These are phyloP conservation scores for Heliconius hortense DNA, from an alignment of 2,888 invertebrate genomes.

Conservation along the genomic window DNA sequence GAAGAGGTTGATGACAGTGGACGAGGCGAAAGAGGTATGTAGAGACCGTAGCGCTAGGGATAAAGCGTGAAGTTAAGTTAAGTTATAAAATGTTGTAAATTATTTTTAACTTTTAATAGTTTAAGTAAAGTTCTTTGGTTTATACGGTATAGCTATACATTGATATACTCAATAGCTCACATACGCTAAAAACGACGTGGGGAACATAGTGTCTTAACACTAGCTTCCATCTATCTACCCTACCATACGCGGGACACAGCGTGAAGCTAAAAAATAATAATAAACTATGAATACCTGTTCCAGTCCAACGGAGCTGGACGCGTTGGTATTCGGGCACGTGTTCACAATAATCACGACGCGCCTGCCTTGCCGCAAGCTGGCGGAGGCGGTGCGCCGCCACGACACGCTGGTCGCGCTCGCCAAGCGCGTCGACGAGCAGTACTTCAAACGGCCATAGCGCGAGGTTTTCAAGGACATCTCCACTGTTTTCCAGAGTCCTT, in stretches of 20 bases:
- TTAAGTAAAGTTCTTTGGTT: too few relatives aligned
- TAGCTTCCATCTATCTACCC: background rate
- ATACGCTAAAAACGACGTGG: background rate
- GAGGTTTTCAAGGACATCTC: conserved; percentile 76
- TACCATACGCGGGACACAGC: background rate
- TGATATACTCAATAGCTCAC: too few relatives aligned
- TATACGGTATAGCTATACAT: too few relatives aligned
- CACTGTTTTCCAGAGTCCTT: conserved; percentile 71
- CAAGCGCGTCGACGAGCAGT: conserved; percentile 90
- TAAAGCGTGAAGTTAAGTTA: too few relatives aligned
- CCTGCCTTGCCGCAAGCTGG: conserved; percentile 90
- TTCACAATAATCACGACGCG: conserved; percentile 96
- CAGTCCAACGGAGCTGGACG: conserved; percentile 97
- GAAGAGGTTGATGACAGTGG: too few relatives aligned
- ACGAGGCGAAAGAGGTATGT: too few relatives aligned
- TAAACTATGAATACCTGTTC: background rate
- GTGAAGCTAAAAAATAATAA: background rate
- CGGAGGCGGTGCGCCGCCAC: conserved; percentile 89
- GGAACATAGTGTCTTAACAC: background rate
- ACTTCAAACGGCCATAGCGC: conserved; percentile 84
- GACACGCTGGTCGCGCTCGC: conserved; percentile 91
- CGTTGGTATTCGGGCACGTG: conserved; percentile 98
- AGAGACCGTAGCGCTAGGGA: too few relatives aligned
- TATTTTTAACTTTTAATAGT: too few relatives aligned
- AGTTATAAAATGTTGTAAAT: too few relatives aligned